Conservation (phyloP, 2,113 vertebrate species). For the Eleginops maclovinus region DNA sequence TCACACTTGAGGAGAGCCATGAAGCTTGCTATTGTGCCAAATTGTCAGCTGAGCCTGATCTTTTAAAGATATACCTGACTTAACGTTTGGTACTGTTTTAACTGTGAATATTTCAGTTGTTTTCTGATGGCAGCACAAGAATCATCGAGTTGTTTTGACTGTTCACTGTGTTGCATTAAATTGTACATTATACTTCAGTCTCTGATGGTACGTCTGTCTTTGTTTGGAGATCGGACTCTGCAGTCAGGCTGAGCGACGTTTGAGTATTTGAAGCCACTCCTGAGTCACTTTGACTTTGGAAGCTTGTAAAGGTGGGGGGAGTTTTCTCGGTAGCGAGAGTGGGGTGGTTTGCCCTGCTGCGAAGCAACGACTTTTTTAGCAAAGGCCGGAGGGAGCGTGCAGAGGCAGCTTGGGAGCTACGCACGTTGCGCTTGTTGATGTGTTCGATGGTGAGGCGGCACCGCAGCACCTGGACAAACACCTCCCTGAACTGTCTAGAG, state of each 20-base stretch:
- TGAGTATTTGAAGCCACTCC: constrained; percentile 28
- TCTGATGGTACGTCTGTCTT: constrained; percentile 34
- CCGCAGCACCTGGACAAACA: constrained; percentile 89
- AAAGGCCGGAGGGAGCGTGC: constrained; percentile 71
- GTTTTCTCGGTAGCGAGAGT: background rate
- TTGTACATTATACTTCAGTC: constrained; percentile 56
- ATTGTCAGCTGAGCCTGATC: constrained; percentile 17
- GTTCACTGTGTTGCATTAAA: constrained; percentile 41
- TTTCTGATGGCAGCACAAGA: constrained; percentile 12
- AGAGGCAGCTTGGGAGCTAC: constrained; percentile 6
- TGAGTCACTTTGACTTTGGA: constrained; percentile 44
- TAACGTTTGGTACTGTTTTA: constrained; percentile 14
- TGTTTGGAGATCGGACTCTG: constrained; percentile 3
- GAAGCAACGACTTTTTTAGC: constrained; percentile 69
- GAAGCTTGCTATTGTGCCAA: constrained; percentile 6
- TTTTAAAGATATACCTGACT: background rate
- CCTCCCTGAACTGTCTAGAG: constrained; percentile 91
- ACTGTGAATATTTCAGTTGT: constrained; percentile 12
- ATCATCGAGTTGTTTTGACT: constrained; percentile 5
- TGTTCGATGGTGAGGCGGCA: constrained; percentile 89
- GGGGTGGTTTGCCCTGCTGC: constrained; percentile 13
- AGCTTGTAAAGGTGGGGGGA: constrained; percentile 22
- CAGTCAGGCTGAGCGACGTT: background rate
- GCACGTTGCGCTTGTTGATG: constrained; percentile 82
- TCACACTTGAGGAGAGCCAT: background rate